phyloP scores from a whole-genome alignment of 2,888 invertebrate species.

The Drosophila putrida region DNA sequence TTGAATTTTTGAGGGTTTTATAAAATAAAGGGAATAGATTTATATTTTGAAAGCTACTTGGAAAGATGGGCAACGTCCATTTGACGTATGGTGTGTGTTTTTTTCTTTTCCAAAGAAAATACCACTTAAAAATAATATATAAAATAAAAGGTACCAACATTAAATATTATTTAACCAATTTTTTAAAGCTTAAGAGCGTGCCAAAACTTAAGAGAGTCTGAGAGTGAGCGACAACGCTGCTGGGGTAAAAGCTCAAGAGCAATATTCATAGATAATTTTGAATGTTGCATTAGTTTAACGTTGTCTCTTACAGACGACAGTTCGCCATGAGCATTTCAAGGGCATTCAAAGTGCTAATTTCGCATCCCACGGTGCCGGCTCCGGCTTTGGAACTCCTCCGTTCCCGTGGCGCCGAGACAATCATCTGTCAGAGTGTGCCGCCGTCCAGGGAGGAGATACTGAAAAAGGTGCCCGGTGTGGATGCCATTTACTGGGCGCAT shows the following conservation, averaged over 20 bases:
- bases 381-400: constrained; percentile 89
- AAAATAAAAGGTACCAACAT: too few relatives aligned
- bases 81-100: too few relatives aligned
- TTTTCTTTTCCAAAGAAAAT: too few relatives aligned
- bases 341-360: constrained; percentile 87
- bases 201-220: constrained; percentile 26
- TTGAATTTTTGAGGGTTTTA: too few relatives aligned
- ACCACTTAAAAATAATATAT: too few relatives aligned
- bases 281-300: constrained; percentile 38
- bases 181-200: neutral
- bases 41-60: too few relatives aligned
- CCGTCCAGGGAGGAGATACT: constrained; percentile 81
- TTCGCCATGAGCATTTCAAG: constrained; percentile 57
- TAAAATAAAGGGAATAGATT: too few relatives aligned
- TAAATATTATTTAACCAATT: neutral
- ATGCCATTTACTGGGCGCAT: constrained; percentile 84
- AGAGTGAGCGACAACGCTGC: neutral
- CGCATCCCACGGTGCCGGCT: constrained; percentile 89
- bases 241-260: constrained; percentile 49
- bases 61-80: too few relatives aligned
- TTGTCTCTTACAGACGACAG: neutral
- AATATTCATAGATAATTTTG: constrained; percentile 11
- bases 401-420: constrained; percentile 84
- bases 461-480: constrained; percentile 79
- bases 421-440: constrained; percentile 80